Evolutionary conservation across 2,113 vertebrate genomes (phyloP), one percentile per base, ranked within the genome.

Genomic region (Nansenia antarctica): DNA sequence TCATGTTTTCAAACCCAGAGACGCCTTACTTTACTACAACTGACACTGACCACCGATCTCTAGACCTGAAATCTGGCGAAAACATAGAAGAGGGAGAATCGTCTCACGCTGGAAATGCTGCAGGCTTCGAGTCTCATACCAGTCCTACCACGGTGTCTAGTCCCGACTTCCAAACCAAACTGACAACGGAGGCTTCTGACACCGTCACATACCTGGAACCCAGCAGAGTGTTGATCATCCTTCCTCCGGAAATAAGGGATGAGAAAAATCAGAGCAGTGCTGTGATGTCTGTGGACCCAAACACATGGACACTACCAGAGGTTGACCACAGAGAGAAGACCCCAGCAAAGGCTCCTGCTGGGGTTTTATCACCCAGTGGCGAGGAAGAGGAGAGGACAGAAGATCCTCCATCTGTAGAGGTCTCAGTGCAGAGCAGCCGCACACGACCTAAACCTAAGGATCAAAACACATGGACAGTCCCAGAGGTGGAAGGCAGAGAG

Each of bases 211-310:
- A 66, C 24, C 20, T n/a, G 14, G 65, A 73, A 29, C 37, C 55
- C 8, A 62, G 27, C 37, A 35, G n/a, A 26, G 69, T 42, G 6
- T 14, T 69, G 49, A 55, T 65, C 11, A 55, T 65, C 11, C 65
- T 76, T 5, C 61, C 77, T n/a, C 61, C 63, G 2, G 73, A 73
- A 0, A 22, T 69, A 3, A 57, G 15, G 2, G 67, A 65, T 69
- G 65, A 60, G 15, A 15, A 35, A 39, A 73, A 80, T 31, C 69
- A 73, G 11, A 67, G 58, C 54, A 62, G 34, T 32, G 49, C 67
- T 22, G 69, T 64, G 27, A 64, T 65, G 24, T 62, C 62, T 9
- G 45, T 67, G 0, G 73, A 76, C 11, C 52, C 49, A 1, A 58
- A 74, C 3, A 22, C 27, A 30, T 20, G 26, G 12, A 52, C 49